Evolutionary conservation across 2,888 invertebrate genomes (phyloP).

Genomic region (Netelia fuscicornis): DNA sequence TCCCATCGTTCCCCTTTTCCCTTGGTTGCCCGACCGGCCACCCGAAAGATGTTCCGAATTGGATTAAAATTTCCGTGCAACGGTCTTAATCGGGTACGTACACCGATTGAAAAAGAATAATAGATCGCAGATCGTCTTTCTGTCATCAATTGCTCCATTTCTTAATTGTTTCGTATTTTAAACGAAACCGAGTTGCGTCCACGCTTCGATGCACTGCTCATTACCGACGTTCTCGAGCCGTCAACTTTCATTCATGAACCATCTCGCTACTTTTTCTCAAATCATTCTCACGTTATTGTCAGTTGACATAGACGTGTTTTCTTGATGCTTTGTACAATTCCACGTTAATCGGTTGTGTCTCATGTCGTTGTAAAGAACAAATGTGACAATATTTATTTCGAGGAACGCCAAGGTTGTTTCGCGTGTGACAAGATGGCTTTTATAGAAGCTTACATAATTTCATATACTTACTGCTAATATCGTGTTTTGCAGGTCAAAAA

Average conservation of each 20-base stretch:
- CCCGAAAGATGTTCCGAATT: conserved; percentile 84
- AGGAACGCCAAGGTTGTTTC: conserved; percentile 73
- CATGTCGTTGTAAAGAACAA: background rate
- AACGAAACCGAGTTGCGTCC: conserved; percentile 6
- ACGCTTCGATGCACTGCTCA: conserved; percentile 37
- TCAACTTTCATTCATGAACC: conserved; percentile 47
- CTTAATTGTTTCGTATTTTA: background rate
- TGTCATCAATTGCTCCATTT: background rate
- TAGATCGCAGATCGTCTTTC: background rate
- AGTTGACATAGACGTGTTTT: background rate
- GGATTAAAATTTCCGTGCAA: conserved; percentile 84
- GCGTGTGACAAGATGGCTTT: conserved; percentile 80
- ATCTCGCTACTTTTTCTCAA: background rate
- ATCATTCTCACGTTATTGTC: conserved; percentile 7
- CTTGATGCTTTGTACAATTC: background rate
- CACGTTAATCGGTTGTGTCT: background rate
- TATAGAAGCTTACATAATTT: conserved; percentile 81
- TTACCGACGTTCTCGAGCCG: conserved; percentile 31
- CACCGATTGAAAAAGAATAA: conserved; percentile 67
- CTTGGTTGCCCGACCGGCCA: conserved; percentile 81
- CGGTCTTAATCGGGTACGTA: conserved; percentile 82
- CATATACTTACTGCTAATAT: conserved; percentile 48
- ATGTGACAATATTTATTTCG: conserved; percentile 37
- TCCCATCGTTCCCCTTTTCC: conserved; percentile 79
- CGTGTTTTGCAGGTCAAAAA: conserved; percentile 77